These are phyloP conservation scores for Strigamia maritima DNA, from an alignment of 2,888 invertebrate genomes.

Conservation along the genomic window DNA sequence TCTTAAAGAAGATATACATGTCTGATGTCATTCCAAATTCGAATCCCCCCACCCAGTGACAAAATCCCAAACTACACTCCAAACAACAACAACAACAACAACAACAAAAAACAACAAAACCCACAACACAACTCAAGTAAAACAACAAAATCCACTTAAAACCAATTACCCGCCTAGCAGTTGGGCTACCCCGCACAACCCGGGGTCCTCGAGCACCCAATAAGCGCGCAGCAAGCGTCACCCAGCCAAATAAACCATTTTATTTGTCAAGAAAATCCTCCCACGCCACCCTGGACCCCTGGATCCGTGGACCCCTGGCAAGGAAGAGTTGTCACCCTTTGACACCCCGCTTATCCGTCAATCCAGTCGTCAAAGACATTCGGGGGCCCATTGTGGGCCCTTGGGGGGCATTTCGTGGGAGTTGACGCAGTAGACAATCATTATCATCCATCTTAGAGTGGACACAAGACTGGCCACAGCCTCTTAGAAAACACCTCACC, in stretches of 20 bases:
- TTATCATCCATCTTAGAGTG: slow-evolving; percentile 23
- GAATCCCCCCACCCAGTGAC: not conserved
- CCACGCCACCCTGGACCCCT: not conserved
- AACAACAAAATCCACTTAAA: not conserved
- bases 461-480: slow-evolving; percentile 14
- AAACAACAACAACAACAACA: not conserved
- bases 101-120: not conserved
- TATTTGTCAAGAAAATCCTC: not conserved
- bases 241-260: too few species aligned
- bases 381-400: not conserved
- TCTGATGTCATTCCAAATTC: not conserved
- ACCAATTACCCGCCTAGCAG: not conserved
- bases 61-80: too few species aligned
- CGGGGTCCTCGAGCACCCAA: too few species aligned
- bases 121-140: not conserved
- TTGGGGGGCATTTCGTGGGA: not conserved
- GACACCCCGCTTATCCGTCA: slow-evolving; percentile 23
- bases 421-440: slow-evolving; percentile 4
- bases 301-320: not conserved
- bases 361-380: slow-evolving; percentile 9
- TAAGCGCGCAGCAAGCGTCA: too few species aligned
- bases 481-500: not conserved
- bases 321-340: not conserved
- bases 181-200: not conserved
- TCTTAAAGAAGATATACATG: not conserved